Evolutionary conservation across 2,888 invertebrate genomes (phyloP).

Genomic region (Drosophila rubida): DNA sequence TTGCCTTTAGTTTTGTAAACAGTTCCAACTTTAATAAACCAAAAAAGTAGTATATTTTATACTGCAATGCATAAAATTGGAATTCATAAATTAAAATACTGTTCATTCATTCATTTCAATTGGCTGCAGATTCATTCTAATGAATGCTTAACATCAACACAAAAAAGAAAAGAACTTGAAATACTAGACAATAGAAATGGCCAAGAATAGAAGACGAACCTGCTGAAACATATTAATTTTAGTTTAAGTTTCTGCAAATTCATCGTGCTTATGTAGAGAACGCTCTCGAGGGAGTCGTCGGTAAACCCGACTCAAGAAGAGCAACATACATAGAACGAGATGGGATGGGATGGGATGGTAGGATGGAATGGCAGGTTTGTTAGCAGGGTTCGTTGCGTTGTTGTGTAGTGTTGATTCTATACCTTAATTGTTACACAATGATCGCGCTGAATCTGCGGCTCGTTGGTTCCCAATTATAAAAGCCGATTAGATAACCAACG

Average conservation of each 20-base stretch:
- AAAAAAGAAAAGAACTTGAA: constrained; percentile 7
- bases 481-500: constrained; percentile 78
- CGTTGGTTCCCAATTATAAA: constrained; percentile 77
- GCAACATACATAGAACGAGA: background rate
- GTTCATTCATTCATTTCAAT: background rate
- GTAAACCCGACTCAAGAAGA: constrained; percentile 17
- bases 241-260: constrained; percentile 48
- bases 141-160: background rate
- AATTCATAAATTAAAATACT: too few relatives aligned
- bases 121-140: background rate
- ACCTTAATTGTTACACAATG: constrained; percentile 79
- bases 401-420: constrained; percentile 66
- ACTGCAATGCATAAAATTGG: too few relatives aligned
- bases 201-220: constrained; percentile 8
- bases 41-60: too few relatives aligned
- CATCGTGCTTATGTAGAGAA: constrained; percentile 41
- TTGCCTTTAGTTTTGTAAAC: too few relatives aligned
- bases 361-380: constrained; percentile 13
- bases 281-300: constrained; percentile 39
- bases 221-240: constrained; percentile 41
- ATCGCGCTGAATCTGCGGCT: constrained; percentile 74
- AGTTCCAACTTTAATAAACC: too few relatives aligned
- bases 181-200: constrained; percentile 7
- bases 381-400: constrained; percentile 27
- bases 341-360: background rate